Evolutionary conservation across 2,113 vertebrate genomes (phyloP).

Genomic region (Tyto alba): DNA sequence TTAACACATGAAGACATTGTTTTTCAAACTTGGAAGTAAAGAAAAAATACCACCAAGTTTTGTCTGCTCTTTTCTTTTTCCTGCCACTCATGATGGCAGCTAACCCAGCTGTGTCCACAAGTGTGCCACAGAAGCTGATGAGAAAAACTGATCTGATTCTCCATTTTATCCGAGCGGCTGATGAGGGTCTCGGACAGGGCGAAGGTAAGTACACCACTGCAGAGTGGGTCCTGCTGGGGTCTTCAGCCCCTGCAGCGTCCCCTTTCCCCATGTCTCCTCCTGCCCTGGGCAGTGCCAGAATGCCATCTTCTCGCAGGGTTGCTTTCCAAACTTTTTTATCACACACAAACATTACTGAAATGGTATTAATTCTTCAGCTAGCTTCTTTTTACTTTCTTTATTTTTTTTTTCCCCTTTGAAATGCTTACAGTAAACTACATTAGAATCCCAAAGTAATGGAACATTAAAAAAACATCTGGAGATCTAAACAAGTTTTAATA

Average conservation of each 20-base stretch:
- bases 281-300: background rate
- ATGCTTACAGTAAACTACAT: background rate
- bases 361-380: background rate
- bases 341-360: background rate
- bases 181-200: background rate
- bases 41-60: background rate
- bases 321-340: background rate
- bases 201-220: rapidly evolving
- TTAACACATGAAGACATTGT: background rate
- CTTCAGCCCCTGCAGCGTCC: too few relatives aligned
- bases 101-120: background rate
- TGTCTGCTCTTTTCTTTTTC: background rate
- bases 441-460: background rate
- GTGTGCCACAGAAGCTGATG: background rate
- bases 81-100: rapidly evolving
- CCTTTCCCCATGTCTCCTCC: background rate
- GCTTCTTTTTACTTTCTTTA: rapidly evolving
- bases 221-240: too few relatives aligned
- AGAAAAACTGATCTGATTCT: background rate
- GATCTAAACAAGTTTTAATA: background rate
- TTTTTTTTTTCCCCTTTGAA: background rate
- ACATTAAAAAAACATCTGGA: background rate
- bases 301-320: background rate
- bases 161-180: background rate
- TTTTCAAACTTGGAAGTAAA: background rate